Evolutionary conservation across 2,888 invertebrate genomes (phyloP).

Genomic region (Dicycla oo): DNA sequence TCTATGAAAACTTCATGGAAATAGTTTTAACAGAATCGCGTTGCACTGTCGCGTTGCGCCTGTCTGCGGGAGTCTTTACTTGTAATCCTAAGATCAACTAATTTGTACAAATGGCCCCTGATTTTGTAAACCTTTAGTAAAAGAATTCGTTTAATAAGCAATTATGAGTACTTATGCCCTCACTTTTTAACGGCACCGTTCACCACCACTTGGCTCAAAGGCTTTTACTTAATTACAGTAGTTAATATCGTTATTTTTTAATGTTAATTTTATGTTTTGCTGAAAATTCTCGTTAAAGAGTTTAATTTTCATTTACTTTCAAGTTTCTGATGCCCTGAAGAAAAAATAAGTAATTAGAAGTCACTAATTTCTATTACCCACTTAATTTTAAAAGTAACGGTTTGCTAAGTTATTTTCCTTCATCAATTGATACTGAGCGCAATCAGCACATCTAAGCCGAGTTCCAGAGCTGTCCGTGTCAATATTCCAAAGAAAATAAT

Average conservation of each 20-base stretch:
- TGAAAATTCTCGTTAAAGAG: conserved; percentile 21
- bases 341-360: conserved; percentile 1
- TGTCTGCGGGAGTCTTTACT: not conserved
- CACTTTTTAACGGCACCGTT: conserved; percentile 31
- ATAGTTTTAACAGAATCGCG: no score
- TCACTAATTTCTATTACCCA: not conserved
- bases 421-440: no score
- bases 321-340: not conserved
- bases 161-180: conserved; percentile 41
- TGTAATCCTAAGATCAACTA: conserved; percentile 28
- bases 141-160: conserved; percentile 40
- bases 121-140: conserved; percentile 13
- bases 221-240: conserved; percentile 46
- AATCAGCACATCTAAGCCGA: no score
- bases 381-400: not conserved
- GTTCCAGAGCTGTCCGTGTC: no score
- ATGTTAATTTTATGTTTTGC: conserved; percentile 27
- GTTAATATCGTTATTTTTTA: conserved; percentile 27
- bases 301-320: conserved; percentile 35
- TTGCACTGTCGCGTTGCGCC: no score
- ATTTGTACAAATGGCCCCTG: conserved; percentile 24
- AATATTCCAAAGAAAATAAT: no score
- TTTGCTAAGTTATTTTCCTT: not conserved
- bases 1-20: no score
- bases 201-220: conserved; percentile 19